Percentiles rank a stretch among this genome's conserved stretches.
Evolutionary conservation across 2,797 vertebrate species (phyloP).

Genomic region (Takifugu rubripes): DNA sequence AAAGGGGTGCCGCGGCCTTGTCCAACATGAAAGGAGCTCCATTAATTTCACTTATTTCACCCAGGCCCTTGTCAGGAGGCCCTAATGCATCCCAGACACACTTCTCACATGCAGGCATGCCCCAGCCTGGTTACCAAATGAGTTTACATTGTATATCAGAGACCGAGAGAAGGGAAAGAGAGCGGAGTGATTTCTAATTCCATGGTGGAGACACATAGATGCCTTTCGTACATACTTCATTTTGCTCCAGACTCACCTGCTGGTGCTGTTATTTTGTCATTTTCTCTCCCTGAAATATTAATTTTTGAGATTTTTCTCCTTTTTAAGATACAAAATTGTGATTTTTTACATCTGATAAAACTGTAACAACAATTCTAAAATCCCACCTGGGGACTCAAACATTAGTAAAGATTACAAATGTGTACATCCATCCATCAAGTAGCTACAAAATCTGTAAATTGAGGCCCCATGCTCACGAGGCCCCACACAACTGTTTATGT

Average conservation of each 20-base stretch:
- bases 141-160: slow-evolving; percentile 82
- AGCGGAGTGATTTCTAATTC: slow-evolving; percentile 77
- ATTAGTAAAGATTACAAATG: too few species aligned
- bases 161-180: slow-evolving; percentile 37
- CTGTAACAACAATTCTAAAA: too few species aligned
- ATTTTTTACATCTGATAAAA: too few species aligned
- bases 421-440: too few species aligned
- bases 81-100: slow-evolving; percentile 84
- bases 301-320: too few species aligned
- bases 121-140: slow-evolving; percentile 74
- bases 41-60: slow-evolving; percentile 94
- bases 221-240: slow-evolving; percentile 69
- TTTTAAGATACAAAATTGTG: too few species aligned
- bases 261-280: slow-evolving; percentile 1
- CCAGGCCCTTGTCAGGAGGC: slow-evolving; percentile 85
- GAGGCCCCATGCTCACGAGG: too few species aligned
- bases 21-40: slow-evolving; percentile 88
- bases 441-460: too few species aligned
- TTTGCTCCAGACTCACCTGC: slow-evolving; percentile 28
- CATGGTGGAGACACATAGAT: slow-evolving; percentile 55
- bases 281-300: slow-evolving; percentile 2
- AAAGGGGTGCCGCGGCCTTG: slow-evolving; percentile 88
- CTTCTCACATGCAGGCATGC: slow-evolving; percentile 81
- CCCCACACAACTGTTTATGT: too few species aligned
- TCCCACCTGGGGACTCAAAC: too few species aligned